These are phyloP conservation scores for honey bee (Apis mellifera) DNA, from an alignment of 1,140 invertebrate genomes.

Conservation along the genomic window DNA sequence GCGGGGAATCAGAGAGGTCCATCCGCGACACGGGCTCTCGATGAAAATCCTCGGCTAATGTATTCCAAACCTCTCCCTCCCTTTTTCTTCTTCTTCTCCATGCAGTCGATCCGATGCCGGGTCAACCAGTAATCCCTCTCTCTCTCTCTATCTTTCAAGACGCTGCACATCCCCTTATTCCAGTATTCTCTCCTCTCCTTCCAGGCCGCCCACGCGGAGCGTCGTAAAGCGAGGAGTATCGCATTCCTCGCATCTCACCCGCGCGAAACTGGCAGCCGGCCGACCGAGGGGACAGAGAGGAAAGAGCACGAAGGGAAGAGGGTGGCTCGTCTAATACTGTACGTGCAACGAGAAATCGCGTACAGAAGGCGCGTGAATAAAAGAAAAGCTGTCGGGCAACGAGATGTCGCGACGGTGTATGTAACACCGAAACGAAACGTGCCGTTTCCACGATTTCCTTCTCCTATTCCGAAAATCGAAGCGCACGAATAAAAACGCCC, in stretches of 20 bases:
- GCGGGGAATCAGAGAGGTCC: not conserved
- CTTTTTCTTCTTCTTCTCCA: not conserved
- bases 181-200: not conserved
- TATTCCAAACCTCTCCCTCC: conserved; percentile 42
- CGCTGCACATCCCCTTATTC: not conserved
- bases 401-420: not conserved
- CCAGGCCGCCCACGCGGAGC: conserved; percentile 31
- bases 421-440: not conserved
- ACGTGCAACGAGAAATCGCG: conserved; percentile 35
- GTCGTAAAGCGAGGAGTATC: conserved; percentile 41
- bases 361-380: conserved; percentile 64
- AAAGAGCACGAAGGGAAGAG: not conserved
- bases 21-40: conserved; percentile 34
- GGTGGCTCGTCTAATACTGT: not conserved
- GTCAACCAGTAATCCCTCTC: conserved; percentile 3
- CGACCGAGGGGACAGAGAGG: too few species aligned
- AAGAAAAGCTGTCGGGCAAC: conserved; percentile 49
- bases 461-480: not conserved
- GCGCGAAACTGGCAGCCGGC: conserved; percentile 33
- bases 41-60: conserved; percentile 66
- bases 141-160: not conserved
- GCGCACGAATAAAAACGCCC: too few species aligned
- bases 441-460: not conserved
- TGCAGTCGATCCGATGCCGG: not conserved
- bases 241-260: conserved; percentile 43